These are phyloP conservation scores for Coptodon bakossiorum DNA, from an alignment of 2,113 vertebrate species.

Conservation along the genomic window DNA sequence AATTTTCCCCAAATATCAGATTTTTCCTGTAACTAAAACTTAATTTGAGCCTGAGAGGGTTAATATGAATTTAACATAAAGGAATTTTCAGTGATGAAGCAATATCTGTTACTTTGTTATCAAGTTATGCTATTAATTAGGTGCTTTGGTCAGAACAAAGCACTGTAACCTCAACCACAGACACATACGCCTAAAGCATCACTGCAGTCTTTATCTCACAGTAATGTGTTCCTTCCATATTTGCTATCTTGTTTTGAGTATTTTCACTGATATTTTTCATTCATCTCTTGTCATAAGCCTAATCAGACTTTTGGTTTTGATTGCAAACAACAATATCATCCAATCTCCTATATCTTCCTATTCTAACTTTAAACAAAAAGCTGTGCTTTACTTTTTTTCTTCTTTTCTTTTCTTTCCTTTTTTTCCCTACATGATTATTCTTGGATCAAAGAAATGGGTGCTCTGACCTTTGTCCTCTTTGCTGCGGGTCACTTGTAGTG, in stretches of 20 bases:
- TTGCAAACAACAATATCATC: not conserved
- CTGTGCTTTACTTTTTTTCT: not conserved
- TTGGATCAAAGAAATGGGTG: not conserved
- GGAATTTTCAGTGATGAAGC: not conserved
- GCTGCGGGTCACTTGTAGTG: not conserved
- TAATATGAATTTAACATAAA: not conserved
- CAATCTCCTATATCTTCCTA: not conserved
- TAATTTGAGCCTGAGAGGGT: too few species aligned
- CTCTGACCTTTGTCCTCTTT: conserved; percentile 21
- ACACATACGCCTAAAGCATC: not conserved
- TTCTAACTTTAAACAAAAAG: not conserved
- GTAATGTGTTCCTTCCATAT: not conserved
- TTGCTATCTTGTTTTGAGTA: not conserved
- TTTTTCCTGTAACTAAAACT: too few species aligned
- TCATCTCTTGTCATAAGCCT: not conserved
- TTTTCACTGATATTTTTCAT: not conserved
- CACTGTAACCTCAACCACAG: not conserved
- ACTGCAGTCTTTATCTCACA: not conserved
- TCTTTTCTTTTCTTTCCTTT: not conserved
- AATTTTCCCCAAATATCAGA: too few species aligned
- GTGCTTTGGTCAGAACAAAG: not conserved
- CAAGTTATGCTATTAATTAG: not conserved
- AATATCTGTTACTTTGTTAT: not conserved
- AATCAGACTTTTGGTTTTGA: not conserved
- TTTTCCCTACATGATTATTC: not conserved